Base-by-base conservation (phyloP, 2,888 invertebrate species). In the Steinernema hermaphroditum region DNA sequence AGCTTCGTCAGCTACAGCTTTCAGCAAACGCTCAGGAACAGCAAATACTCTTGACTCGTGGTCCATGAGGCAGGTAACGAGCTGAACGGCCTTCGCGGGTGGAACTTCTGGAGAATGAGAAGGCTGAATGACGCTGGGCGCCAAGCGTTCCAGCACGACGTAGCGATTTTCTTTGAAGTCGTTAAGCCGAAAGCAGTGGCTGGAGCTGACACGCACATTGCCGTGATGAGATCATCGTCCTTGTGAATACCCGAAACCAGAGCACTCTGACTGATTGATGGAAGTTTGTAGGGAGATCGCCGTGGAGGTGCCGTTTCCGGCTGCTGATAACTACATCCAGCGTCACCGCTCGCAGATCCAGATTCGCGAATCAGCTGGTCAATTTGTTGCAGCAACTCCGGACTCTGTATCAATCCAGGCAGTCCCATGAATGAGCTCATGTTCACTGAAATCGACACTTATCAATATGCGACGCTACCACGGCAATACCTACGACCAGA, bases 51-150 rank as follows among this genome's bases (percentile, higher is more conserved):
- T 24, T 12, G 62, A 62, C 32, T 62, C 62, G 32, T 62, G 27
- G 32, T 62, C 62, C 62, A 62, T 62, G 12, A 62, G 62, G 62
- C 27, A 62, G 32, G 62, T 29, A 27, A 62, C 62, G 16, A 62
- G 32, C 29, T 16, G 29, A 16, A 62, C 16, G 1, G 29, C 29
- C 34, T 62, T 16, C 16, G 62, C 27, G 16, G 62, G 62, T 8
- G 27, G 27, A 12, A 62, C 29, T n/a, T 62, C 29, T 9, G 16
- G 46, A 2, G 29, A 27, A 9, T 12, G 22, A 22, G 62, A 32
- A 2, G 62, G 32, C 16, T 19, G 46, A 12, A 62, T 24, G 29
- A 62, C 34, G 34, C 62, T n/a, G 34, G 62, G 32, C 1, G 29
- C 62, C 8, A 62, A 32, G 14, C 62, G 62, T 9, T 62, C 62